Base-by-base conservation (phyloP, 2,888 invertebrate genomes). In the Cremastinae sp. region DNA sequence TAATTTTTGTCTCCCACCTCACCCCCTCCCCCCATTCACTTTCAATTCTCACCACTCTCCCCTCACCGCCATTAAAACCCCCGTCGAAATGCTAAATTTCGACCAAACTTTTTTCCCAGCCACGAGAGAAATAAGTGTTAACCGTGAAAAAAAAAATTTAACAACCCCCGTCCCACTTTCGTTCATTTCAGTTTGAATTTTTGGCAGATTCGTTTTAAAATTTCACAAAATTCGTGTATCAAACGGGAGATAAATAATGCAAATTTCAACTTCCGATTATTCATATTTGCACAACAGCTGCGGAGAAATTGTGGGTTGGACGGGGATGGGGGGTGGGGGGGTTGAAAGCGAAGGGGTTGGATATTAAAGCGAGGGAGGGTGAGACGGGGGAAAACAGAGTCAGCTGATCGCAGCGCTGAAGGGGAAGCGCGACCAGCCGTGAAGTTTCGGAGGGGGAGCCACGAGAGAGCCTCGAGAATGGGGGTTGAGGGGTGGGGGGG, bases 211-310 rank as follows among this genome's bases (percentile, higher is more conserved):
- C 28, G 28, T 28, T 28, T 28, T 28, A 5, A 28, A 28, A 28
- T 28, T 28, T 28, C 28, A 28, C 28, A 28, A 28, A 28, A 28
- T 28, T 28, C 28, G 28, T 5, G 28, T n/a, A n/a, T n/a, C n/a
- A 28, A 28, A 28, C 28, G 5, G 2, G 28, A 28, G 3, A 8
- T 16, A 7, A 47, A 16, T 16, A 47, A 84, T 85, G 85, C 85
- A 84, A 82, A 84, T 84, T 82, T 79, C 84, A 86, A 82, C 84
- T 85, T 84, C 68, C 82, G 82, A 83, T 82, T 76, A 81, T 82
- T 82, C 83, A 84, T 85, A 86, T 87, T 86, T 85, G 86, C 86
- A 86, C 84, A 87, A 85, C 84, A 87, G 87, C 86, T 87, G 86
- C 72, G 73, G 61, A 7, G 56, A 45, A 14, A 12, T 16, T 28